phyloP scores from a whole-genome alignment of 1,140 invertebrate genomes.

The Schlechtendalia chinensis region DNA sequence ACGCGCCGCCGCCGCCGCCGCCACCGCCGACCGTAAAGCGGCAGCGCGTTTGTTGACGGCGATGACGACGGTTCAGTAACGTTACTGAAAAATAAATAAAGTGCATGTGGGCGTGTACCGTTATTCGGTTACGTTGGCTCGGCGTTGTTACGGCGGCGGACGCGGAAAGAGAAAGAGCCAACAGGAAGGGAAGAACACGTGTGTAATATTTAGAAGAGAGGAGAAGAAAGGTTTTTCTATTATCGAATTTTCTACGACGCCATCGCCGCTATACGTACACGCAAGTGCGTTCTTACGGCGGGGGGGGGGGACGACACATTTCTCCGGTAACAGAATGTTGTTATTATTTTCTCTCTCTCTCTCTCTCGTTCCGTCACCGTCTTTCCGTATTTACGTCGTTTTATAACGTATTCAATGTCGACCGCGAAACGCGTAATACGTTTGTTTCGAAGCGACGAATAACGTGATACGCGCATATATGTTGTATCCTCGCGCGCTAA shows the following conservation, averaged over 20 bases:
- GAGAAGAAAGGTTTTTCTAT: constrained; percentile 37
- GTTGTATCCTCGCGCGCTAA: too few relatives aligned
- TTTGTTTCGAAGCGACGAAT: too few relatives aligned
- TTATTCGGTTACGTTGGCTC: constrained; percentile 47
- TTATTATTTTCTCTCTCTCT: neutral
- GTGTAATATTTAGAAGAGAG: neutral
- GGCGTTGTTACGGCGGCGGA: constrained; percentile 9
- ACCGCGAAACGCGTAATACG: too few relatives aligned
- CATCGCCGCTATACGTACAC: neutral
- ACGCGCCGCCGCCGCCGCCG: neutral
- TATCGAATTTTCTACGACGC: constrained; percentile 41
- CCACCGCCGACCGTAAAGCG: constrained; percentile 29
- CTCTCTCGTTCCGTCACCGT: neutral
- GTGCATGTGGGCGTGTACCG: constrained; percentile 46
- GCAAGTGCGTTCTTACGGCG: neutral
- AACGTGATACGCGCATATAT: too few relatives aligned
- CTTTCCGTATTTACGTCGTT: constrained; percentile 7
- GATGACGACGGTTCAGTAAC: constrained; percentile 17
- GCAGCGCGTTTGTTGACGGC: neutral
- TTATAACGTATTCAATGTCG: too few relatives aligned
- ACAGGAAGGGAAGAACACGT: neutral
- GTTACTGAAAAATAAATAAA: constrained; percentile 28
- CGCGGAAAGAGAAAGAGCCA: constrained; percentile 1
- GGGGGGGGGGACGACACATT: neutral
- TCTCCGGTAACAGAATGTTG: neutral